These are phyloP conservation scores for Scolopax mira DNA, from an alignment of 2,113 vertebrate genomes.

Conservation along the genomic window DNA sequence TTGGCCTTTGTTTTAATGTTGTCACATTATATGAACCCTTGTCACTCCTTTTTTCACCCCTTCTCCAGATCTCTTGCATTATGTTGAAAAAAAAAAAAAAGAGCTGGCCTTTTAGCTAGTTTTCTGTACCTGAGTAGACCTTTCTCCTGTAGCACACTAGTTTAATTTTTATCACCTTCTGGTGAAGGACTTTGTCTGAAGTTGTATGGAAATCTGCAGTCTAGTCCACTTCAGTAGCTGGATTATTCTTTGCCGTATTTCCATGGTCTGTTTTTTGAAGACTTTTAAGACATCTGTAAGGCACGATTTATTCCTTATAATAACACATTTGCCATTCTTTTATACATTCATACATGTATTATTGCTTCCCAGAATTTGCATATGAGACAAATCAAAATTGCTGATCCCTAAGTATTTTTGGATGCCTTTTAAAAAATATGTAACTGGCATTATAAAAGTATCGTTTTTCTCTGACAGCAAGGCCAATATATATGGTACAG, in stretches of 20 bases:
- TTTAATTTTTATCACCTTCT: neutral
- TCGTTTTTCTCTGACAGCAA: neutral
- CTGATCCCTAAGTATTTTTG: neutral
- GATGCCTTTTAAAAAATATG: neutral
- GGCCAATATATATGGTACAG: neutral
- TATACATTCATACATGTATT: neutral
- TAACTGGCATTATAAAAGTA: neutral
- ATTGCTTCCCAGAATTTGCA: neutral
- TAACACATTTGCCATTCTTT: neutral
- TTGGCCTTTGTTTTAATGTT: neutral
- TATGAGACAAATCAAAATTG: neutral
- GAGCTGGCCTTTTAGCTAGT: neutral
- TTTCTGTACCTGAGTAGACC: neutral
- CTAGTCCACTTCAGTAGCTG: neutral
- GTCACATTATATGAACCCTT: neutral
- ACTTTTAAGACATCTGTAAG: neutral
- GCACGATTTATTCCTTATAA: neutral
- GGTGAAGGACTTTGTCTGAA: neutral
- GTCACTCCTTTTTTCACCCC: neutral
- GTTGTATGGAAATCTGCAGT: neutral
- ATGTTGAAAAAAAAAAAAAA: neutral
- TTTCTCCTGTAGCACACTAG: neutral
- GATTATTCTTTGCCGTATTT: neutral
- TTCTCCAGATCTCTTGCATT: neutral
- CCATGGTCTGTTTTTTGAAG: neutral